Conservation (phyloP, 2,888 invertebrate species). For the Trichopria drosophilae region DNA sequence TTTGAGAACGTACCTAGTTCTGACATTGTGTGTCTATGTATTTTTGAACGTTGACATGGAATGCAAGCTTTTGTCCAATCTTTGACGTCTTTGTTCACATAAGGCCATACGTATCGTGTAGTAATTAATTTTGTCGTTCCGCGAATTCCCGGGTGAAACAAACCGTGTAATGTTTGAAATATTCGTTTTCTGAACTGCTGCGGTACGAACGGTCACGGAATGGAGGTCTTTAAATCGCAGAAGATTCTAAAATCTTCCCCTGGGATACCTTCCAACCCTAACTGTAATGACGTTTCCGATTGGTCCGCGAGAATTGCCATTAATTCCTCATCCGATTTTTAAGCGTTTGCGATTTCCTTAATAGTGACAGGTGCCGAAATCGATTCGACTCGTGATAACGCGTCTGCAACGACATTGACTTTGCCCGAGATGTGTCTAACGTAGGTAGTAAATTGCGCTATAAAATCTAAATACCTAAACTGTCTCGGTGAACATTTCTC, state of each 20-base stretch:
- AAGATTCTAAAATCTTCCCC: neutral
- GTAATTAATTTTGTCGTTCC: neutral
- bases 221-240: slow-evolving; percentile 14
- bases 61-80: neutral
- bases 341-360: slow-evolving; percentile 1
- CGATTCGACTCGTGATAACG: slow-evolving; percentile 18
- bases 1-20: slow-evolving; percentile 26
- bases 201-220: neutral
- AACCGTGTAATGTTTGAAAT: neutral
- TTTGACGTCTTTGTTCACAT: neutral
- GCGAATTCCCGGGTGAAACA: neutral
- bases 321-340: slow-evolving; percentile 8
- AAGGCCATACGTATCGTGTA: neutral
- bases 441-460: slow-evolving; percentile 26
- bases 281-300: slow-evolving; percentile 4
- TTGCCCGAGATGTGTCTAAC: slow-evolving; percentile 17
- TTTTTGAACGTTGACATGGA: neutral
- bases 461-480: slow-evolving; percentile 24
- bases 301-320: no score
- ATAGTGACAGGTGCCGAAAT: slow-evolving; percentile 7
- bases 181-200: neutral
- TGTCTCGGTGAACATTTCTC: slow-evolving; percentile 27
- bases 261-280: slow-evolving; percentile 4
- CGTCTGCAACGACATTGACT: slow-evolving; percentile 27
- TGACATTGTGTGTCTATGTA: neutral